A percentile compares a stretch with the other conserved stretches of the same genome.
Evolutionary conservation across 2,888 invertebrate genomes (phyloP).

Genomic region (Crossocerus cetratus): DNA sequence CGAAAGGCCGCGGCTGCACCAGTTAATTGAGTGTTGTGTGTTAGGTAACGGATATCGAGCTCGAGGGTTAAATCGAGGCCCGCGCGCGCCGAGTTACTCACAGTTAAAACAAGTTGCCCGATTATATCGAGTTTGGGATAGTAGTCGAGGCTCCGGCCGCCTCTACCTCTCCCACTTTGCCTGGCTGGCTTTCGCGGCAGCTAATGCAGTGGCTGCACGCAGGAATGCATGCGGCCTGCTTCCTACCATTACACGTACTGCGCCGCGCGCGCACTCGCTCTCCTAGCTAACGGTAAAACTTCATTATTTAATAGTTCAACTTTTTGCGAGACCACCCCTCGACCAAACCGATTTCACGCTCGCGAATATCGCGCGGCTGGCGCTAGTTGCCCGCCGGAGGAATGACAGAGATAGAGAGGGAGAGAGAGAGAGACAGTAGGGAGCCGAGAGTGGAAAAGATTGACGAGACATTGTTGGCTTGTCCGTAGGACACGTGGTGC

Average conservation of each 20-base stretch:
- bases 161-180: not conserved
- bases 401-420: not conserved
- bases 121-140: slow-evolving; percentile 34
- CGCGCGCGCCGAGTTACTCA: slow-evolving; percentile 33
- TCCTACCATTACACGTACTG: not conserved
- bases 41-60: not conserved
- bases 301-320: slow-evolving; percentile 46
- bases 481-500: too few relatives aligned
- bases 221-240: slow-evolving; percentile 9
- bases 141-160: too few relatives aligned
- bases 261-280: not conserved
- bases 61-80: slow-evolving; percentile 43
- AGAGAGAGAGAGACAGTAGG: not conserved
- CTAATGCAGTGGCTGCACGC: slow-evolving; percentile 42
- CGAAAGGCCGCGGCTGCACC: too few relatives aligned
- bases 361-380: not conserved
- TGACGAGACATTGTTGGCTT: too few relatives aligned
- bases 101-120: slow-evolving; percentile 43
- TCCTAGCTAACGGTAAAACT: slow-evolving; percentile 40
- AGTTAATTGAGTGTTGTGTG: not conserved
- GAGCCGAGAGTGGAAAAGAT: not conserved
- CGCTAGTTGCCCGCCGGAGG: not conserved
- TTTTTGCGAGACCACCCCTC: slow-evolving; percentile 34
- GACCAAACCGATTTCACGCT: slow-evolving; percentile 27
- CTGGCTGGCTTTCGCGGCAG: slow-evolving; percentile 15